Base-by-base conservation (phyloP, 2,797 vertebrate species). In the Microctenopoma lineatum region DNA sequence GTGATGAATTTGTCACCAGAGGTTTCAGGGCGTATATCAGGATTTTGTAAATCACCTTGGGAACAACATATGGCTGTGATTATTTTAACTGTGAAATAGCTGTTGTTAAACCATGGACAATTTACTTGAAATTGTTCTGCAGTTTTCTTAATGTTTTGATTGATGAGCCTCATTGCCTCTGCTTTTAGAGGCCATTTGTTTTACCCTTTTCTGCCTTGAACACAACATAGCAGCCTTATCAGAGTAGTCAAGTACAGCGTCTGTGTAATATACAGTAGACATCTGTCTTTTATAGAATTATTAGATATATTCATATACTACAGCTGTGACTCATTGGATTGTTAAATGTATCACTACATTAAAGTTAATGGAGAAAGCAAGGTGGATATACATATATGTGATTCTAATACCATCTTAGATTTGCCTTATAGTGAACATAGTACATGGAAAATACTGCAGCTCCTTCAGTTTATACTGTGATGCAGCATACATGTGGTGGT, bases 81-180 rank as follows among this genome's bases (percentile, higher is more conserved):
- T 88, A 84, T 54, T 84, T 60, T 63, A 88, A 83, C 75, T 77
- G 75, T 85, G 70, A 86, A 83, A 82, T 82, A 85, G 85, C 85
- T 75, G 73, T 61, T 75, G 68, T 80, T 86, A 79, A 84, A 73
- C 42, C 75, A 86, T 58, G 81, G 80, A 81, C 76, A 84, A 88
- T 87, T 89, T 75, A 65, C 67, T 87, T 73, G 44, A 75, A 87
- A 88, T 79, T 79, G 77, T 70, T 85, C 66, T 56, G 57, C 59
- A 66, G 71, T 83, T 85, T 80, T 63, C 32, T 82, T 77, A 67
- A 70, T 84, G 78, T 84, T 90, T 84, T 83, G 87, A 90, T 83
- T 79, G 81, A 84, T 85, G 73, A 69, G 84, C 71, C 85, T 87
- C 89, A 91, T 91, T 89, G 81, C 75, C 56, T 85, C 70, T 54